Conservation (phyloP, 1,140 invertebrate genomes). For the Orussus abietinus region DNA sequence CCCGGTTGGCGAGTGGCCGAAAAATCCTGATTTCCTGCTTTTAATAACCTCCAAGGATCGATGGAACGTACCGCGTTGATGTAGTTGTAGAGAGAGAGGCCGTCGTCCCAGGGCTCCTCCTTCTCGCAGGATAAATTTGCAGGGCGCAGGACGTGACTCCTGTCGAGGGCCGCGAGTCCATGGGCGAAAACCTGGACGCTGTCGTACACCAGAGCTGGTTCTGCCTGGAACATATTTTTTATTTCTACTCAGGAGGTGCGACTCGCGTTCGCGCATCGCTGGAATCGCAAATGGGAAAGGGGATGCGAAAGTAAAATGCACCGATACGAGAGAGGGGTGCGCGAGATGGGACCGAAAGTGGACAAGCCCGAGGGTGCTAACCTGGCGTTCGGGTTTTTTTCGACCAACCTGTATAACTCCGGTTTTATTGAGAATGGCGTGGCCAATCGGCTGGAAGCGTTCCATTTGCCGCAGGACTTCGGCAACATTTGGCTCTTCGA, state of each 20-base stretch:
- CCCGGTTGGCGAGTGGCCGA: no score
- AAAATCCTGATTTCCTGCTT: no score
- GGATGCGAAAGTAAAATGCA: no score
- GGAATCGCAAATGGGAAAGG: no score
- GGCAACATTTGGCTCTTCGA: slow-evolving; percentile 69
- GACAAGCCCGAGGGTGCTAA: no score
- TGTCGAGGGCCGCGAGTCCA: slow-evolving; percentile 71
- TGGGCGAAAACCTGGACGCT: slow-evolving; percentile 84
- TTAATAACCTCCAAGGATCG: no score
- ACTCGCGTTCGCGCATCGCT: no score
- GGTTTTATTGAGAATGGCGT: slow-evolving; percentile 71
- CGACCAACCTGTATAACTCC: slow-evolving; percentile 67
- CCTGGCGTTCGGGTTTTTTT: slow-evolving; percentile 13
- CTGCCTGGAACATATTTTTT: slow-evolving; percentile 66
- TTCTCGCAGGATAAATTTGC: slow-evolving; percentile 80
- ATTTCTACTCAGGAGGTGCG: no score
- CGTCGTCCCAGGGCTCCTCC: slow-evolving; percentile 80
- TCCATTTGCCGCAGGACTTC: slow-evolving; percentile 82
- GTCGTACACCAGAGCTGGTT: slow-evolving; percentile 88
- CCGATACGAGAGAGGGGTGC: no score
- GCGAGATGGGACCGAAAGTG: no score
- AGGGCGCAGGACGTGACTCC: slow-evolving; percentile 62
- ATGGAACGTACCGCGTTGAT: slow-evolving; percentile 79
- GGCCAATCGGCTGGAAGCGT: slow-evolving; percentile 78
- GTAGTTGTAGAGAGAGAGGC: slow-evolving; percentile 84